Conservation (phyloP, 1,140 invertebrate genomes). For the Polypedilum pembai region DNA sequence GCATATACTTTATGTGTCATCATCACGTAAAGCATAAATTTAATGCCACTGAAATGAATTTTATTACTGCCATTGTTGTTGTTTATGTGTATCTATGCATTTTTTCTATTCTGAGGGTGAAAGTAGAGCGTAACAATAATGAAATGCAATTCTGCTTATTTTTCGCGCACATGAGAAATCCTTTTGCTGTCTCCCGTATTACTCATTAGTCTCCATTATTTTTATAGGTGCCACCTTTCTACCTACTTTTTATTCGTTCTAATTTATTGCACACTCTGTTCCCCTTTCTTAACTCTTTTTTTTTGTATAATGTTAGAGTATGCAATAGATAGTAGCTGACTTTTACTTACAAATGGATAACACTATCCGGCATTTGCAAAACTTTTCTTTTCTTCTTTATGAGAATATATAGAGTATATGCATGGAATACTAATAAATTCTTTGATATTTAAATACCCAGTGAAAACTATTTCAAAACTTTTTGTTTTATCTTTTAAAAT, state of each 20-base stretch:
- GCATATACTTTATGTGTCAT: slow-evolving; percentile 25
- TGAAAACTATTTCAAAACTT: not conserved
- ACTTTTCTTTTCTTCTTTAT: too few relatives aligned
- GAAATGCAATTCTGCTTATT: not conserved
- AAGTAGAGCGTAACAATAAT: not conserved
- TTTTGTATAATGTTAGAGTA: too few relatives aligned
- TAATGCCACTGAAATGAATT: not conserved
- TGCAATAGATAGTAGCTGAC: not conserved
- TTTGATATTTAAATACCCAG: not conserved
- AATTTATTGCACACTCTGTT: not conserved
- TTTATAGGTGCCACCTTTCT: slow-evolving; percentile 3
- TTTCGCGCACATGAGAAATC: not conserved
- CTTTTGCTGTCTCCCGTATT: not conserved
- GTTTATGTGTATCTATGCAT: not conserved
- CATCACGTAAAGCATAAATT: slow-evolving; percentile 24
- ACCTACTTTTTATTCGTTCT: not conserved
- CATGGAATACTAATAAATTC: slow-evolving; percentile 16
- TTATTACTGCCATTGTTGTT: not conserved
- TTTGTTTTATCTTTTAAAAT: not conserved
- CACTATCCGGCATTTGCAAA: slow-evolving; percentile 2
- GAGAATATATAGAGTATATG: not conserved
- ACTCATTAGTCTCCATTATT: slow-evolving; percentile 26
- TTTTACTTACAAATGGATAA: slow-evolving; percentile 8
- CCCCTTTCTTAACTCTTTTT: not conserved
- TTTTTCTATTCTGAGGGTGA: slow-evolving; percentile 6